Evolutionary conservation across 2,888 invertebrate genomes (phyloP), one percentile per base, ranked within the genome.

Genomic region (Phalera bucephala): DNA sequence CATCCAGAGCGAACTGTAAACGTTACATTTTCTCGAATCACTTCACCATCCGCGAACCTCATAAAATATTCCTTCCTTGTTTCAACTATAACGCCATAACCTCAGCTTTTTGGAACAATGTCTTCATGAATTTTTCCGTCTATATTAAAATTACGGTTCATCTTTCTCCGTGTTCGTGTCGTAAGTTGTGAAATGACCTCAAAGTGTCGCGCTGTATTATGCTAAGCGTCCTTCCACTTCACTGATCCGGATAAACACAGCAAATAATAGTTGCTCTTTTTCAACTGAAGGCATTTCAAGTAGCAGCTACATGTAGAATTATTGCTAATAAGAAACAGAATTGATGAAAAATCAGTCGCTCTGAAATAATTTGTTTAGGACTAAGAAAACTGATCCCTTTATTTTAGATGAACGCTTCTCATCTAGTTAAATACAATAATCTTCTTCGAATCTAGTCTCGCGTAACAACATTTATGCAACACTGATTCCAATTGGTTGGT

Each of bases 201-300:
- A 14, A 28, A 36, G 50, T 26, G 22, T 23, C 45, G 31, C 38
- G 36, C 37, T 37, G 40, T 37, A 40, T 50, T 51, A 51, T 51
- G 47, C 39, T 38, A 44, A 49, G 39, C 45, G 40, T n/a, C 23
- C 40, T 55, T 60, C 43, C 49, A 34, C 28, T 23, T 41, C 31
- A 49, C 4, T 55, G 60, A 26, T 35, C 51, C 35, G 60, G 19
- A 46, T 49, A 38, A 51, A 54, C 52, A 54, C 36, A 49, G 40
- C 56, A 52, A 23, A 38, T 42, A 35, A 42, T 40, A 31, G 13
- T 20, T 35, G 30, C 36, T 39, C 33, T 31, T 41, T 52, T 49
- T 43, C 46, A 45, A 29, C 15, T 31, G 45, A 53, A 45, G 25
- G 28, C 31, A 28, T 21, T 21, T 9, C 7, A 32, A 15, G 15